Percentiles rank a stretch among this genome's conserved stretches.
These are phyloP conservation scores for Philotrypesis tridentata DNA, from an alignment of 1,140 invertebrate species.

Conservation along the genomic window DNA sequence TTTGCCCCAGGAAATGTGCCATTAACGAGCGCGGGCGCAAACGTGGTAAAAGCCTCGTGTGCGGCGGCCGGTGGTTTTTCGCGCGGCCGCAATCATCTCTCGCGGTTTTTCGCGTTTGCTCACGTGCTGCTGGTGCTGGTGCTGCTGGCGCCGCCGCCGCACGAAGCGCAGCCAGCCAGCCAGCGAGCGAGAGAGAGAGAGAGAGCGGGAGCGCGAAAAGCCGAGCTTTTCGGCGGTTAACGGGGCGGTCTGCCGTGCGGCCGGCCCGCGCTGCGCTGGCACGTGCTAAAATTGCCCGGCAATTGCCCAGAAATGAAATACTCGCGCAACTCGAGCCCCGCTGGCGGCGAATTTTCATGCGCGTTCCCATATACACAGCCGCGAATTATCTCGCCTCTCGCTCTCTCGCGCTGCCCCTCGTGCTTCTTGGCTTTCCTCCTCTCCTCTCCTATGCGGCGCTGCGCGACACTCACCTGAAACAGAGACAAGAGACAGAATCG, in stretches of 20 bases:
- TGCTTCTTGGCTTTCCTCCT: no score
- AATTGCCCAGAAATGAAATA: constrained; percentile 54
- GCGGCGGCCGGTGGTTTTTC: constrained; percentile 35
- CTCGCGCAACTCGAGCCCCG: constrained; percentile 2
- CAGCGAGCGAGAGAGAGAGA: no score
- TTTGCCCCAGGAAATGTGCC: constrained; percentile 39
- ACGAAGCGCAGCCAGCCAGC: no score
- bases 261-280: constrained; percentile 23
- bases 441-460: not conserved
- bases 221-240: constrained; percentile 38
- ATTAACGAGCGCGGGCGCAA: constrained; percentile 36
- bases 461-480: constrained; percentile 45
- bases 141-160: not conserved
- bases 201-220: constrained; percentile 35
- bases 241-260: not conserved
- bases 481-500: constrained; percentile 27
- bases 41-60: not conserved
- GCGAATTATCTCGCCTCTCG: not conserved
- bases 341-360: constrained; percentile 30
- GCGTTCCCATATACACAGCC: not conserved
- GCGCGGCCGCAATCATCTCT: constrained; percentile 47
- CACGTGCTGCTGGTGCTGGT: not conserved
- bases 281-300: constrained; percentile 49
- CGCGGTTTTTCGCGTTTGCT: constrained; percentile 50
- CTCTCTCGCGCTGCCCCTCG: not conserved